Base-by-base conservation (phyloP, 2,797 vertebrate genomes). In the Oryzias sinensis region DNA sequence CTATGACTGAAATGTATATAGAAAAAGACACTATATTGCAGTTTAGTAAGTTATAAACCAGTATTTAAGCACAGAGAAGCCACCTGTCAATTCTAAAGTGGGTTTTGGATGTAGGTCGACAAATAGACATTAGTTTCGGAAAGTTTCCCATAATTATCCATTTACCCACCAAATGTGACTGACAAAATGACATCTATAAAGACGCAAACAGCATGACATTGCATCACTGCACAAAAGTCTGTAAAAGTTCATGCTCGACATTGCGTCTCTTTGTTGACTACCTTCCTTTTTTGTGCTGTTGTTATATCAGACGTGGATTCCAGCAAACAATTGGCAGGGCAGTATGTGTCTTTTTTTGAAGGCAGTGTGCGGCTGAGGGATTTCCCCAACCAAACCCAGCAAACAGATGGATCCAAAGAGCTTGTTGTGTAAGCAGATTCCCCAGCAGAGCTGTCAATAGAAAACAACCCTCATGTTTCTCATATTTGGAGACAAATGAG, bases 251-350 rank as follows among this genome's bases (percentile, higher is more conserved):
- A 33, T 4, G 9, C 33, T 37, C 44, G 25, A 16, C 6, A 18
- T 41, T 63, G 45, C 48, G 2, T 40, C 2, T 44, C 5, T 3
- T 14, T 6, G 20, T 13, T 22, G 22, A 51, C n/a, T 3, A 2
- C 24, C 47, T 80, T 80, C 71, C 76, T 49, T 53, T 71, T 83
- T 72, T 57, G n/a, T 57, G 6, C 13, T 1, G 53, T n/a, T 49
- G 5, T 20, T 18, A 52, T 18, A 62, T 49, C 22, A 56, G 49
- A 49, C 56, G 77, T 76, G 43, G 65, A 83, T 86, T 84, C 77
- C 83, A 71, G 55, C 18, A 45, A n/a, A 41, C 16, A 18, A 1
- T 58, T 56, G 53, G 41, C 18, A 18, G 14, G 6, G 47, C 42
- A 62, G 33, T 11, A 44, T 16, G 49, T 17, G 22, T 18, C 42